Evolutionary conservation across 2,888 invertebrate species (phyloP).

Genomic region (Chrysolina oricalcia): DNA sequence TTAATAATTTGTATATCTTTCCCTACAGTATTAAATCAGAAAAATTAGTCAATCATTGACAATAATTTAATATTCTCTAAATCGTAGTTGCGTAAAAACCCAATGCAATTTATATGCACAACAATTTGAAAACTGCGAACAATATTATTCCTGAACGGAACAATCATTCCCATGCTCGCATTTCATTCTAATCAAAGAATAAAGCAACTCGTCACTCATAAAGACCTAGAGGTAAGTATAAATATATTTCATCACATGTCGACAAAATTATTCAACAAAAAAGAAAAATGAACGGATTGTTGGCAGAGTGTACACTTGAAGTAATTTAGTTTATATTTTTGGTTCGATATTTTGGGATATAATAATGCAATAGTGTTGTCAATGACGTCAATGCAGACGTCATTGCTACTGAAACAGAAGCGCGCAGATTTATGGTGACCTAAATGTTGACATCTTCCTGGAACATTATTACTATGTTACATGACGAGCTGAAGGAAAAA

Average conservation of each 20-base stretch:
- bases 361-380: slow-evolving; percentile 44
- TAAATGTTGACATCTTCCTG: slow-evolving; percentile 45
- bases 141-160: no score
- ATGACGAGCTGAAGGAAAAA: slow-evolving; percentile 6
- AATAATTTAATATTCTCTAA: no score
- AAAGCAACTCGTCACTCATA: neutral
- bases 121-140: no score
- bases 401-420: slow-evolving; percentile 42
- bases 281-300: slow-evolving; percentile 34
- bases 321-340: slow-evolving; percentile 42
- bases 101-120: no score
- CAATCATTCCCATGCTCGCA: neutral
- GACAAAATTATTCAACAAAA: slow-evolving; percentile 28
- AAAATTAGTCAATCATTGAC: no score
- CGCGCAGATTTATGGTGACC: slow-evolving; percentile 40
- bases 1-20: no score
- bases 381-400: slow-evolving; percentile 50
- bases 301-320: slow-evolving; percentile 37
- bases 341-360: slow-evolving; percentile 45
- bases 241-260: slow-evolving; percentile 27
- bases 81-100: no score
- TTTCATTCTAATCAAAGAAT: neutral
- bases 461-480: slow-evolving; percentile 16
- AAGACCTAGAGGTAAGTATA: slow-evolving; percentile 19
- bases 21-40: no score